Conservation (phyloP, 2,888 invertebrate genomes). For the Xylophagus ater region DNA sequence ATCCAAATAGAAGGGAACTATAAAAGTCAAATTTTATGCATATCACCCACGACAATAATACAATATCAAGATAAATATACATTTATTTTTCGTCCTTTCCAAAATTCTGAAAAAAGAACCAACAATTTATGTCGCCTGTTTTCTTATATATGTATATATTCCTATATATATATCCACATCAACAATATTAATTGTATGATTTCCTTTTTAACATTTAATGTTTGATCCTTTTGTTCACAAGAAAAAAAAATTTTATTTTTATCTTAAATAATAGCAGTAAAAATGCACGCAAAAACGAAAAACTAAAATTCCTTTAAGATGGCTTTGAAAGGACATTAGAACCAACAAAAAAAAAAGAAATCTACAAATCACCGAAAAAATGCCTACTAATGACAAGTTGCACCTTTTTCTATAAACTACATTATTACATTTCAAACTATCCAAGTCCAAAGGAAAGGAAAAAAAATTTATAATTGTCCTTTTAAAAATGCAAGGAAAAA, state of each 20-base stretch:
- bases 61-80: too few relatives aligned
- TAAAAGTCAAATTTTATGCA: too few relatives aligned
- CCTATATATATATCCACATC: too few relatives aligned
- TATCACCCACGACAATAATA: too few relatives aligned
- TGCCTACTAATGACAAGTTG: conserved; percentile 18
- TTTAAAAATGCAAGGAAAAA: too few relatives aligned
- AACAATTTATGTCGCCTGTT: conserved; percentile 5
- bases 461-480: too few relatives aligned
- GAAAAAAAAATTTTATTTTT: conserved; percentile 3
- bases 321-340: not conserved
- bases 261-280: not conserved
- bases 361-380: conserved; percentile 16
- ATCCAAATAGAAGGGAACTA: too few relatives aligned
- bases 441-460: conserved; percentile 1
- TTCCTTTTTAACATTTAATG: conserved; percentile 7
- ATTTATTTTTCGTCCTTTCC: too few relatives aligned
- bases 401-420: too few relatives aligned
- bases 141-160: not conserved
- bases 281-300: conserved; percentile 1
- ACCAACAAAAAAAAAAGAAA: too few relatives aligned
- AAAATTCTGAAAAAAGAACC: too few relatives aligned
- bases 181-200: conserved; percentile 10
- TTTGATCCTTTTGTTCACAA: conserved; percentile 1
- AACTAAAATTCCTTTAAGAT: not conserved
- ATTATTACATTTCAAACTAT: too few relatives aligned